Conservation (phyloP, 2,797 vertebrate genomes). For the Choloepus didactylus region DNA sequence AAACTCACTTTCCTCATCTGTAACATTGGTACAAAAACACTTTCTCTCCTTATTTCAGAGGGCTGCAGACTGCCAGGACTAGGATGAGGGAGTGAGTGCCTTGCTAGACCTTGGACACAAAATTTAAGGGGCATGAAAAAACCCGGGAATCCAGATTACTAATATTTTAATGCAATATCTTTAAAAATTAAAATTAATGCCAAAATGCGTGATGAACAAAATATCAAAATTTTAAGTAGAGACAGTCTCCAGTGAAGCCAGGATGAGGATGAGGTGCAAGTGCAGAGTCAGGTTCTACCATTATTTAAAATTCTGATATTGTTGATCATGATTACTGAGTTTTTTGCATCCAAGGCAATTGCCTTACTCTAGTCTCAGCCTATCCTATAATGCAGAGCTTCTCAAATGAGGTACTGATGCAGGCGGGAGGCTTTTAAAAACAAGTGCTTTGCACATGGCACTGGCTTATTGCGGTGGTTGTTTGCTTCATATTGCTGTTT, state of each 20-base stretch:
- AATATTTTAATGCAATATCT: too few relatives aligned
- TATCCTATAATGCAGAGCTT: accelerated
- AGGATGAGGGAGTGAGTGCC: neutral
- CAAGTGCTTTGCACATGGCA: neutral
- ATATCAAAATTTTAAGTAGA: too few relatives aligned
- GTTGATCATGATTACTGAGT: neutral
- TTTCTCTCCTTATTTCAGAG: neutral
- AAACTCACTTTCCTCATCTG: neutral
- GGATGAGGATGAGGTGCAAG: too few relatives aligned
- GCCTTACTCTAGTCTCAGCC: neutral
- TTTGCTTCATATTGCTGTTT: neutral
- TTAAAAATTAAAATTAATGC: too few relatives aligned
- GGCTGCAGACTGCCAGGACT: neutral
- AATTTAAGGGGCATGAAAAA: neutral
- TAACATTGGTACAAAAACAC: neutral
- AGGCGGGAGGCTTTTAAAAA: neutral
- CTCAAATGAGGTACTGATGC: too few relatives aligned
- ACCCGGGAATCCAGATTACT: too few relatives aligned
- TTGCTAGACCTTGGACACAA: accelerated
- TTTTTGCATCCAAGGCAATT: neutral
- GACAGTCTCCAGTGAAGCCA: too few relatives aligned
- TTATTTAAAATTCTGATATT: neutral
- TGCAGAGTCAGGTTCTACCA: too few relatives aligned
- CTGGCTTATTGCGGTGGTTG: neutral
- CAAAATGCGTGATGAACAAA: too few relatives aligned